A percentile compares a stretch with the other conserved stretches of the same genome.
Conservation (phyloP, 2,113 vertebrate species). For the Tachysurus fulvidraco region DNA sequence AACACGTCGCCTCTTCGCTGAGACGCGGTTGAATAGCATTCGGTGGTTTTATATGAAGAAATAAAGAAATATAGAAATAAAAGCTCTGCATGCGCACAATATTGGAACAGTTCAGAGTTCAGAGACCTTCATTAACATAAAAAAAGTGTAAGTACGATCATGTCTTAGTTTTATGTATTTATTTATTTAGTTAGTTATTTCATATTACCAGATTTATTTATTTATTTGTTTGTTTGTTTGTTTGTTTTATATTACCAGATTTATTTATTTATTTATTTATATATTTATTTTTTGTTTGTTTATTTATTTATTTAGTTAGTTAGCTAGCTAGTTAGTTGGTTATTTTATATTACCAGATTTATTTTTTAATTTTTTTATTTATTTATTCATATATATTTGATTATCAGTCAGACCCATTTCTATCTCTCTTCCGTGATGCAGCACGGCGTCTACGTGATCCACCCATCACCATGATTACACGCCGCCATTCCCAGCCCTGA, state of each 20-base stretch:
- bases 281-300: no score
- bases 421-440: conserved; percentile 47
- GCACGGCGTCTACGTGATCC: conserved; percentile 19
- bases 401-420: conserved; percentile 50
- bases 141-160: not conserved
- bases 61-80: not conserved
- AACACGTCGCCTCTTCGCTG: not conserved
- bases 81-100: not conserved
- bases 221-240: no score
- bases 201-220: no score
- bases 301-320: not conserved
- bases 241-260: no score
- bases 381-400: not conserved
- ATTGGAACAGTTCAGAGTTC: conserved; percentile 21
- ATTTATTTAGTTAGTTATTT: not conserved
- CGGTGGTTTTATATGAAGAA: not conserved
- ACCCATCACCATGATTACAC: conserved; percentile 59
- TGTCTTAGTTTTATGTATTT: not conserved
- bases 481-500: conserved; percentile 54
- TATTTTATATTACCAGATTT: no score
- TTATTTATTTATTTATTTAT: no score
- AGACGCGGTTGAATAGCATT: not conserved
- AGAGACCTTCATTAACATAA: not conserved
- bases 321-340: no score
- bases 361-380: no score